Percentiles rank a stretch among this genome's conserved stretches.
phyloP scores from a whole-genome alignment of 1,140 invertebrate species.

The Drosophila auraria region DNA sequence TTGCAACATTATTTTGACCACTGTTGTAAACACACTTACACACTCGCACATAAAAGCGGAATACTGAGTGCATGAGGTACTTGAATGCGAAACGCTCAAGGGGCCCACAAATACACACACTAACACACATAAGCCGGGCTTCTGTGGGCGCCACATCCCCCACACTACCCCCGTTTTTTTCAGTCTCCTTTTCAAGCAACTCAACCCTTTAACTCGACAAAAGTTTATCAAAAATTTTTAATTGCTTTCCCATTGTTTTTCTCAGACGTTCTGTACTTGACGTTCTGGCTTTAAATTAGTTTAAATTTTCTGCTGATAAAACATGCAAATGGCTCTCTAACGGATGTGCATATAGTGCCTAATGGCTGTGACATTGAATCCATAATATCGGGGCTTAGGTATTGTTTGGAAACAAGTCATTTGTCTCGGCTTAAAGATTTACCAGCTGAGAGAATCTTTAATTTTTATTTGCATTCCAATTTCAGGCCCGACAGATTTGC shows the following conservation, averaged over 20 bases:
- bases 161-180: not conserved
- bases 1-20: no score
- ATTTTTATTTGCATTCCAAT: conserved; percentile 36
- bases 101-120: conserved; percentile 24
- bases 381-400: conserved; percentile 8
- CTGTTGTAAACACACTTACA: conserved; percentile 10
- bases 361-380: conserved; percentile 51
- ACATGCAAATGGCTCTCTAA: conserved; percentile 30
- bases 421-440: conserved; percentile 18
- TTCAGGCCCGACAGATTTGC: conserved; percentile 17
- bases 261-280: conserved; percentile 16
- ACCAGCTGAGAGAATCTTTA: conserved; percentile 13
- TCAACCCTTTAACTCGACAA: conserved; percentile 25
- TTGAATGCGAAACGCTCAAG: conserved; percentile 61
- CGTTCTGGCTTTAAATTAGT: conserved; percentile 49
- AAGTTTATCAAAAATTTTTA: conserved; percentile 64
- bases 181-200: not conserved
- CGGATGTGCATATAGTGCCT: conserved; percentile 23
- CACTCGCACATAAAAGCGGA: conserved; percentile 12
- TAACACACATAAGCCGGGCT: conserved; percentile 17
- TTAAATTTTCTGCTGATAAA: conserved; percentile 45
- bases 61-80: conserved; percentile 48
- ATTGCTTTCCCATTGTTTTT: conserved; percentile 73
- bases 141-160: conserved; percentile 18
- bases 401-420: conserved; percentile 30